Conservation (phyloP, 2,797 vertebrate genomes). For the Pempheris klunzingeri region DNA sequence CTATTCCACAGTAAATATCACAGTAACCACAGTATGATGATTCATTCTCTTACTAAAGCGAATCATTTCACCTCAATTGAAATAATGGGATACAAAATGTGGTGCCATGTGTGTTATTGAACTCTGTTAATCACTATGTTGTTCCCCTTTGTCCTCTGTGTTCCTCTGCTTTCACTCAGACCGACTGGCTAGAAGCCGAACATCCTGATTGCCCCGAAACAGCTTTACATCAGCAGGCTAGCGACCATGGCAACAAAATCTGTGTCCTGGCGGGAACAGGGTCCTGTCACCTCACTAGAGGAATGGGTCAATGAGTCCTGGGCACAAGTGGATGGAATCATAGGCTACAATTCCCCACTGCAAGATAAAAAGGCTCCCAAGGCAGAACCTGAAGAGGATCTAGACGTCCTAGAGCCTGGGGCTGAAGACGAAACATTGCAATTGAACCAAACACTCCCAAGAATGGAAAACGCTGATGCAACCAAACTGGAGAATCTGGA, state of each 20-base stretch:
- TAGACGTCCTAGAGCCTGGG: constrained; percentile 34
- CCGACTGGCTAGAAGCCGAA: constrained; percentile 55
- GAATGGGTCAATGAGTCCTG: constrained; percentile 52
- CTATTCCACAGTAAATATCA: constrained; percentile 45
- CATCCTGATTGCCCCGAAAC: constrained; percentile 47
- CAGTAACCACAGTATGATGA: constrained; percentile 23
- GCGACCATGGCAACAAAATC: constrained; percentile 73
- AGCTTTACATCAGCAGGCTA: constrained; percentile 51
- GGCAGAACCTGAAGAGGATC: constrained; percentile 64
- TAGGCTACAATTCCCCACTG: constrained; percentile 18
- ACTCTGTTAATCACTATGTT: constrained; percentile 46
- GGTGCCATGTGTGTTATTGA: constrained; percentile 37
- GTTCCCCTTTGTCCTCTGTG: constrained; percentile 19
- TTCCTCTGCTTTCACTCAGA: constrained; percentile 51
- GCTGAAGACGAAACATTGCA: constrained; percentile 5
- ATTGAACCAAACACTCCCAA: constrained; percentile 8
- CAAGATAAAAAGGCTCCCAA: constrained; percentile 57
- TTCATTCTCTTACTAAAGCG: constrained; percentile 6
- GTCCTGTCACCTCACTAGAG: constrained; percentile 43
- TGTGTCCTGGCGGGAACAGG: constrained; percentile 50
- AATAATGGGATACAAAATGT: constrained; percentile 39
- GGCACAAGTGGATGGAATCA: constrained; percentile 15
- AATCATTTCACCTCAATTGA: neutral
- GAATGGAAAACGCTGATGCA: constrained; percentile 23
- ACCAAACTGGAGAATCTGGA: constrained; percentile 27